These are phyloP conservation scores for Thyatira batis DNA, from an alignment of 2,888 invertebrate species.

Conservation along the genomic window DNA sequence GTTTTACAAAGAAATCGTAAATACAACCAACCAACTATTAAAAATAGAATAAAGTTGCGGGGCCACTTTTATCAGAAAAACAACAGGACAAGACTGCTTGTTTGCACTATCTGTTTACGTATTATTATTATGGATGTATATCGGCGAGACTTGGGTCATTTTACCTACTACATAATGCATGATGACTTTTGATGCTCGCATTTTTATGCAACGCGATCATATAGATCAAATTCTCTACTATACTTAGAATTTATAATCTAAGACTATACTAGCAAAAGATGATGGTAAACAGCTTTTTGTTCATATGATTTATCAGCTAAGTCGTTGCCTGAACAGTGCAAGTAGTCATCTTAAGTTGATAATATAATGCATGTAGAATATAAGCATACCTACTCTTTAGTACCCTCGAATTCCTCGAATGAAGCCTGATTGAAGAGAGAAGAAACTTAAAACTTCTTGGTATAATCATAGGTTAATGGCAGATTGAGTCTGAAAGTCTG, in stretches of 20 bases:
- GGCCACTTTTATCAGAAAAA: background rate
- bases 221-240: background rate
- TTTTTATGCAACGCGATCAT: background rate
- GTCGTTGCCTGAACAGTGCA: no score
- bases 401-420: no score
- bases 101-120: background rate
- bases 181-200: background rate
- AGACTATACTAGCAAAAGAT: no score
- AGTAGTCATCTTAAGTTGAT: no score
- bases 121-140: background rate
- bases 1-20: background rate
- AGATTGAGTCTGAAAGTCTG: background rate
- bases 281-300: no score
- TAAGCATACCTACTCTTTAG: no score
- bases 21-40: background rate
- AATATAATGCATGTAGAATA: no score
- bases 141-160: constrained; percentile 27
- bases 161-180: constrained; percentile 35
- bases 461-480: no score
- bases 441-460: background rate
- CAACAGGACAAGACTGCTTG: background rate
- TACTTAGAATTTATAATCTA: no score
- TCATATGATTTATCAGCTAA: no score
- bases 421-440: no score
- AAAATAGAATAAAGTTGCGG: background rate